Evolutionary conservation across 1,140 invertebrate genomes (phyloP), one percentile per base, ranked within the genome.

Genomic region (Neodiprion pinetum): DNA sequence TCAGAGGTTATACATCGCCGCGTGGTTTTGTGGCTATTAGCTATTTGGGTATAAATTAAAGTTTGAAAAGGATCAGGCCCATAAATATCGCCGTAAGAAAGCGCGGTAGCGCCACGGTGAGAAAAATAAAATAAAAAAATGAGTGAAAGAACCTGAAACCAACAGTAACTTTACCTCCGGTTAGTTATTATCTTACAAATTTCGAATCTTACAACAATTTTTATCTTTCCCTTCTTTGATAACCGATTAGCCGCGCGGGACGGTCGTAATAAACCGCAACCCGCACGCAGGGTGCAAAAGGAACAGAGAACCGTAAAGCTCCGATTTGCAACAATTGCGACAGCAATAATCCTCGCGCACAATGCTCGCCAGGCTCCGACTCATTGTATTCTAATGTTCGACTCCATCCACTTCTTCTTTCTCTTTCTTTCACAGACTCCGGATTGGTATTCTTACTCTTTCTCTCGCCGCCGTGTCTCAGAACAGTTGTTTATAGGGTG

Each of bases 11-110:
- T 61, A 9, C 11, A 61, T 61, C 53, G n/a, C 53, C 53, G 53
- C 53, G 11, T 9, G 53, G 11, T 61, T 61, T 17, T 61, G 53
- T 61, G 53, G 53, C 53, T 61, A 61, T 61, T 61, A 17, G 11
- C 53, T 61, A 61, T 61, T 61, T 61, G n/a, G 53, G 11, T 61
- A 61, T 61, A 61, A 61, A 61, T 61, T 61, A 61, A 61, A 61
- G 11, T 40, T 61, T 61, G 53, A 61, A 61, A 9, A 61, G 53
- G 53, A 61, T 61, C 53, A 61, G 11, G 53, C 11, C 53, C n/a
- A 61, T 61, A 61, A 61, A 61, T 61, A 40, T 40, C 1, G 28
- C 28, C 28, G 5, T 2, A 40, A 40, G 28, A 40, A 40, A 40
- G 28, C 28, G 28, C 28, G 28, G 28, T 40, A 40, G 28, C 28